phyloP scores from a whole-genome alignment of 2,888 invertebrate species.

The Myopa tessellatipennis region DNA sequence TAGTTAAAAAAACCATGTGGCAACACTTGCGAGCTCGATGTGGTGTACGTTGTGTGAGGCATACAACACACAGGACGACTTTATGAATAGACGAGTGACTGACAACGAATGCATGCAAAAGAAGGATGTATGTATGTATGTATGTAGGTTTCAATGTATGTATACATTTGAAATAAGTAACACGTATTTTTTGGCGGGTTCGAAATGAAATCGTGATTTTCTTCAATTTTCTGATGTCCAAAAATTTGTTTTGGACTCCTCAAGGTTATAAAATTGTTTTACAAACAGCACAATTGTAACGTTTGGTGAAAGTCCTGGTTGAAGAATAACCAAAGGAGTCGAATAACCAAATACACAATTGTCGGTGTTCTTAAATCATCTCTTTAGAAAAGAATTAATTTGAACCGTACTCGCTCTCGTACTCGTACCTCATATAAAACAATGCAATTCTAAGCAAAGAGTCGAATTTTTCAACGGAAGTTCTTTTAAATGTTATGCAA shows the following conservation, averaged over 20 bases:
- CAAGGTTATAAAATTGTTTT: constrained; percentile 20
- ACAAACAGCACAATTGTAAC: neutral
- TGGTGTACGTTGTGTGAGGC: neutral
- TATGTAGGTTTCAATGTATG: too few relatives aligned
- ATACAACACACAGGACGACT: neutral
- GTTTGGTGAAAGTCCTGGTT: constrained; percentile 10
- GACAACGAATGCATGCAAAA: neutral
- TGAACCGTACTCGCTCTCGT: too few relatives aligned
- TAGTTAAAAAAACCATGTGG: neutral
- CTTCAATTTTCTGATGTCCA: neutral
- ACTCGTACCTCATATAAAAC: too few relatives aligned
- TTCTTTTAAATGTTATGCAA: too few relatives aligned
- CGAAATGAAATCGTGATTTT: neutral
- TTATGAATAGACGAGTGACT: constrained; percentile 15
- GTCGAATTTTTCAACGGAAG: too few relatives aligned
- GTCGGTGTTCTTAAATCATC: too few relatives aligned
- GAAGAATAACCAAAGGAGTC: too few relatives aligned
- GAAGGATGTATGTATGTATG: neutral
- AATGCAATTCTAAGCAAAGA: too few relatives aligned
- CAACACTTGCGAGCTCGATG: neutral
- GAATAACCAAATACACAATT: too few relatives aligned
- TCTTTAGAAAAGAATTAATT: too few relatives aligned
- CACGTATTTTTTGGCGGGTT: constrained; percentile 32
- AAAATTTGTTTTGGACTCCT: neutral
- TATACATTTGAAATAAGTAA: neutral